Base-by-base conservation (phyloP, 1,140 invertebrate species). In the Drusus annulatus region DNA sequence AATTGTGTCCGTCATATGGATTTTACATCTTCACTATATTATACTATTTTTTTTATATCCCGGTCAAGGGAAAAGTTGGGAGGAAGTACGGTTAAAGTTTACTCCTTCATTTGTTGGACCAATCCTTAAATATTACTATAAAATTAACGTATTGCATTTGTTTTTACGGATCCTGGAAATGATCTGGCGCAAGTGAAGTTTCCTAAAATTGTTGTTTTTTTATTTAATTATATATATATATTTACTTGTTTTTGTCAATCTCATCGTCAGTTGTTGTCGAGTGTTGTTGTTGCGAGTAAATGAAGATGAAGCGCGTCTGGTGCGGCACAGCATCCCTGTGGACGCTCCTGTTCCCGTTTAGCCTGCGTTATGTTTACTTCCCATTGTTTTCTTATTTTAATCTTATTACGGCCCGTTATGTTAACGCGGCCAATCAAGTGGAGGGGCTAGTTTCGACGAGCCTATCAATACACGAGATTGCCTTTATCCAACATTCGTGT, bases 51-150 rank as follows among this genome's bases (percentile, higher is more conserved):
- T 74, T 52, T 28, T 25, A 74, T 54, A 54, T 56, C 69, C 68
- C 56, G 31, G 28, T 60, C 5, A 62, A 58, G 54, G 74, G 56
- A 45, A 45, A 63, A 31, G 71, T 31, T 52, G 56, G 69, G 71
- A 56, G 31, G 58, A 36, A 50, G 56, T 16, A 50, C 19, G 80
- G 54, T 54, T 74, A 58, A 54, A 23, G 28, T 51, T 80, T 68
- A 77, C 80, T 78, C 76, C 78, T 79, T 54, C 74, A 36, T 63
- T 77, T 83, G 79, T 83, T 80, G 81, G 81, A 83, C 81, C 81
- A 83, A 83, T 83, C 76, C 78, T 74, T 36, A 54, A 25, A 56
- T 74, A 74, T 74, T 54, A 74, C 50, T 77, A 36, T 77, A 77
- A 62, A 79, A 76, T 76, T 80, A 80, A 76, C 62, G 62, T 74